Percentiles rank a stretch among this genome's conserved stretches.
Evolutionary conservation across 2,888 invertebrate genomes (phyloP).

Genomic region (Acrobeloides nanus): DNA sequence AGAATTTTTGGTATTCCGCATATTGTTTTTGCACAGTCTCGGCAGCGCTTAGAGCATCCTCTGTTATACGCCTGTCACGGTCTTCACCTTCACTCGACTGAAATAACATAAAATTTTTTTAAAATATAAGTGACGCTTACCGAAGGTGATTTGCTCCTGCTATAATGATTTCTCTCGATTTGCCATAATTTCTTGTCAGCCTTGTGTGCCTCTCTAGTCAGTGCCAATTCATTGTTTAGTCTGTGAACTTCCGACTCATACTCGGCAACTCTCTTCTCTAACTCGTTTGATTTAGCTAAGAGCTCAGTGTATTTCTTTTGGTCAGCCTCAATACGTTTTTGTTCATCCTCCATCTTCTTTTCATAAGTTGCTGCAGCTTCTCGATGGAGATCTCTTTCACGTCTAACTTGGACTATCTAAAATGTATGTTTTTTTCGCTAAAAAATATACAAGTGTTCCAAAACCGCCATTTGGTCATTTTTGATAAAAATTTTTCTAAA

Average conservation of each 20-base stretch:
- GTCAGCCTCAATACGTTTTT: slow-evolving; percentile 27
- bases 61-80: slow-evolving; percentile 29
- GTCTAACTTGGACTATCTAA: slow-evolving; percentile 45
- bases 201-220: slow-evolving; percentile 42
- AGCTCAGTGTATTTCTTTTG: slow-evolving; percentile 25
- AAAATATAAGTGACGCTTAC: slow-evolving; percentile 1
- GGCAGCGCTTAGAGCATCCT: slow-evolving; percentile 40
- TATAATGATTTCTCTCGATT: slow-evolving; percentile 15
- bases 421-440: no score
- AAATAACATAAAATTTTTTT: no score
- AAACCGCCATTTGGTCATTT: no score
- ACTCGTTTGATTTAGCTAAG: slow-evolving; percentile 22
- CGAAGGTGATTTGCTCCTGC: slow-evolving; percentile 11
- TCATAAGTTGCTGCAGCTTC: slow-evolving; percentile 39
- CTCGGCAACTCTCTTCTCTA: slow-evolving; percentile 68
- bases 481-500: no score
- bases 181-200: slow-evolving; percentile 47
- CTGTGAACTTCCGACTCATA: slow-evolving; percentile 73
- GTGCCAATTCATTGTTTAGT: slow-evolving; percentile 37
- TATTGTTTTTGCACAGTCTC: slow-evolving; percentile 45
- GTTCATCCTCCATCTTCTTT: slow-evolving; percentile 33
- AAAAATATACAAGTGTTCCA: no score
- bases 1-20: slow-evolving; percentile 47
- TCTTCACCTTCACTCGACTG: slow-evolving; percentile 18
- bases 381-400: slow-evolving; percentile 47